Percentiles rank a stretch among this genome's conserved stretches.
phyloP scores from a whole-genome alignment of 1,140 invertebrate species.

The Micrasema longulum region DNA sequence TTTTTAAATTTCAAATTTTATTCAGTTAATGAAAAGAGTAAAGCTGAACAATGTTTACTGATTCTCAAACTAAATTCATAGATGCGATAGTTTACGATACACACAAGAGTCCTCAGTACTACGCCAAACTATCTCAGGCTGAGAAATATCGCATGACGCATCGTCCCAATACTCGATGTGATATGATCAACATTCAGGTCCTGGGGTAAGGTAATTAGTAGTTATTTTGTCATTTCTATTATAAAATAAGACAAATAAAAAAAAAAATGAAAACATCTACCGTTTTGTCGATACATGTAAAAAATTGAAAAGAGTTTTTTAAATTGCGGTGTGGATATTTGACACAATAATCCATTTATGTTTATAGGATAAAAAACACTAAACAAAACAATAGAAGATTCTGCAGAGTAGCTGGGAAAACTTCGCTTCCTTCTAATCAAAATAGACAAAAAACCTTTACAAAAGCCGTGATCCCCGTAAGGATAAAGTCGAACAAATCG shows the following conservation, averaged over 20 bases:
- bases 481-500: neutral
- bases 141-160: constrained; percentile 17
- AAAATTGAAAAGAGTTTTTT: too few species aligned
- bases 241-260: too few species aligned
- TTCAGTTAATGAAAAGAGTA: neutral
- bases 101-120: constrained; percentile 16
- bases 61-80: constrained; percentile 27
- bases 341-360: too few species aligned
- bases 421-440: neutral
- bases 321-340: too few species aligned
- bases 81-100: constrained; percentile 30
- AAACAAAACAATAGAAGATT: constrained; percentile 2
- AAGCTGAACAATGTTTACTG: constrained; percentile 12
- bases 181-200: constrained; percentile 24
- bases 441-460: neutral
- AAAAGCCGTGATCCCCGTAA: neutral
- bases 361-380: constrained; percentile 28
- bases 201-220: constrained; percentile 37
- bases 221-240: too few species aligned
- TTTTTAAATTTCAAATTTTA: neutral
- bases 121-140: constrained; percentile 23
- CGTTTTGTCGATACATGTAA: too few species aligned
- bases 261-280: too few species aligned
- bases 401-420: too few species aligned
- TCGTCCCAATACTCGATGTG: constrained; percentile 6